Base-by-base conservation (phyloP, 2,797 vertebrate species). In the Triplophysa yarkandensis region DNA sequence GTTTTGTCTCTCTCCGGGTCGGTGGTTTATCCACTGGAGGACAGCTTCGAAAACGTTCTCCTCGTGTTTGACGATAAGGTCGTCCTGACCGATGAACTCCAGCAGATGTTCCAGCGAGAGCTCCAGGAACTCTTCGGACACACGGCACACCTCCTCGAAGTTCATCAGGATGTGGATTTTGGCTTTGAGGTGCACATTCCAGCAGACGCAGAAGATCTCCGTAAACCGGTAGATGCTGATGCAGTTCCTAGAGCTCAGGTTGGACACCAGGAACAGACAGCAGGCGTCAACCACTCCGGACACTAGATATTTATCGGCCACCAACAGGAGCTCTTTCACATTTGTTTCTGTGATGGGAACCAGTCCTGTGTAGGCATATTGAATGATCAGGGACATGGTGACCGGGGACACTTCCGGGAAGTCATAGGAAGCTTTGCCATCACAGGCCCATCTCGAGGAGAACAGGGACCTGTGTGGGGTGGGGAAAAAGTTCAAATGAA, bases 171-270 rank as follows among this genome's bases (percentile, higher is more conserved):
- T 92, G 78, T 87, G 93, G 25, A 46, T 41, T 16, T 77, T 88
- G 70, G 92, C 90, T 14, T 87, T 90, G 23, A 54, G 71, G n/a
- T 75, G 86, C 76, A 95, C 86, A 1, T 89, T 72, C 0, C 85
- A 76, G 50, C 80, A 88, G 77, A 80, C 69, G 81, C 84, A 88
- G 65, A 83, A 73, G 16, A 5, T 2, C 1, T 87, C 77, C 0
- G 92, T 90, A 48, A 94, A 82, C 39, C 84, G 88, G 82, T 87
- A 93, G 84, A 95, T 91, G 68, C 92, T 86, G 0, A 96, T 87
- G 58, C 94, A 95, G 39, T 94, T 96, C 28, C 93, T 77, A 3
- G 85, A 32, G 75, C 86, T 85, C 2, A 95, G 83, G 32, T 87
- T 87, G 1, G 87, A 82, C 74, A 80, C 82, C 21, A 95, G 80